These are phyloP conservation scores for Sebastes kiyomatsui DNA, from an alignment of 2,797 vertebrate genomes.

Conservation along the genomic window DNA sequence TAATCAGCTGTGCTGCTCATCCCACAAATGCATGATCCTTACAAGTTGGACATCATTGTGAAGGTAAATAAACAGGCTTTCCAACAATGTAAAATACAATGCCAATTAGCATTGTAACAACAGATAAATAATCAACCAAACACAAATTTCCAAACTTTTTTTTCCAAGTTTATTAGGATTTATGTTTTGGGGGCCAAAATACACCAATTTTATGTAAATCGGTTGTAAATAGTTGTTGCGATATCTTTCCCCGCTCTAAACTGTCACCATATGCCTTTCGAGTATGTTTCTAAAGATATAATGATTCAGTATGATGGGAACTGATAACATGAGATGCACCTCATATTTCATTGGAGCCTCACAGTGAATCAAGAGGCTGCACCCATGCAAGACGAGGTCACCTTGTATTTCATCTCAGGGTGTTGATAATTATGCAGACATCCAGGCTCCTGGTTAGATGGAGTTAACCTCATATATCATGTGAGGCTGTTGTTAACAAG, in stretches of 20 bases:
- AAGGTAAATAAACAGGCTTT: too few relatives aligned
- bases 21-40: too few relatives aligned
- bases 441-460: constrained; percentile 17
- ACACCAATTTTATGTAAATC: background rate
- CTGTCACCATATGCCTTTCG: background rate
- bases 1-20: too few relatives aligned
- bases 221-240: background rate
- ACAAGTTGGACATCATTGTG: too few relatives aligned
- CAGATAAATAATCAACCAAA: too few relatives aligned
- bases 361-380: too few relatives aligned
- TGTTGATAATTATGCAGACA: constrained; percentile 38
- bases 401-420: constrained; percentile 50
- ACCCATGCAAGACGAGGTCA: constrained; percentile 40
- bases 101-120: too few relatives aligned
- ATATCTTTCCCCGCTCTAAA: background rate
- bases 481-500: constrained; percentile 30
- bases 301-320: constrained; percentile 1
- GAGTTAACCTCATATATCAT: constrained; percentile 56
- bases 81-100: too few relatives aligned
- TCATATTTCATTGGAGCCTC: background rate
- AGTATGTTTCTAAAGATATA: background rate
- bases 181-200: background rate
- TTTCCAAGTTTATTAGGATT: background rate
- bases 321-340: constrained; percentile 5
- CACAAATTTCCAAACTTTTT: too few relatives aligned